Percentiles rank a stretch among this genome's conserved stretches.
Evolutionary conservation across 2,113 vertebrate species (phyloP).

Genomic region (Lepisosteus osseus): DNA sequence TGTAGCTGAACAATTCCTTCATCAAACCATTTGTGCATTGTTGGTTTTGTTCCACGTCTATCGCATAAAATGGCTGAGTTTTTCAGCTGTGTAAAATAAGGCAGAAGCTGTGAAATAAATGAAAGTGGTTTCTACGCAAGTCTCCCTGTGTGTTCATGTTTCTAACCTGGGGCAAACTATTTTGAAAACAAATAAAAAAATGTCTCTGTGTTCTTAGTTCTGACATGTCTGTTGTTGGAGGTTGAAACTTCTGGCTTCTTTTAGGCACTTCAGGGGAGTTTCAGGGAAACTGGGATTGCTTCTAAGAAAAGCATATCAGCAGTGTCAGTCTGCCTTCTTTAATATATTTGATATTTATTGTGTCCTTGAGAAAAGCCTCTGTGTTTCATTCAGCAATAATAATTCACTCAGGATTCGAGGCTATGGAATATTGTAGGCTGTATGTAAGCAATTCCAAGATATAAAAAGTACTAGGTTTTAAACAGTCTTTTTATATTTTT

Average conservation of each 20-base stretch:
- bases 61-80: too few species aligned
- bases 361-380: conserved; percentile 25
- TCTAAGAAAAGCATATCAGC: conserved; percentile 25
- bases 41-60: too few species aligned
- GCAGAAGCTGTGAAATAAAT: too few species aligned
- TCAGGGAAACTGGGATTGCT: conserved; percentile 12
- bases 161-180: not conserved
- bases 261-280: conserved; percentile 4
- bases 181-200: conserved; percentile 3
- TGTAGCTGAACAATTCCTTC: too few species aligned
- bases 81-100: too few species aligned
- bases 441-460: too few species aligned
- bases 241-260: not conserved
- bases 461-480: too few species aligned
- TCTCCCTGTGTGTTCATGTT: not conserved
- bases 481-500: too few species aligned
- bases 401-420: not conserved
- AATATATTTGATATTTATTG: conserved; percentile 3
- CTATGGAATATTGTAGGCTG: too few species aligned
- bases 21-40: too few species aligned
- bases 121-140: not conserved
- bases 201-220: not conserved
- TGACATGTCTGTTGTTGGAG: not conserved
- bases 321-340: conserved; percentile 13
- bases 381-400: conserved; percentile 30